Percentiles rank a stretch among this genome's conserved stretches.
These are phyloP conservation scores for Bradypodion ventrale DNA, from an alignment of 2,797 vertebrate species.

Conservation along the genomic window DNA sequence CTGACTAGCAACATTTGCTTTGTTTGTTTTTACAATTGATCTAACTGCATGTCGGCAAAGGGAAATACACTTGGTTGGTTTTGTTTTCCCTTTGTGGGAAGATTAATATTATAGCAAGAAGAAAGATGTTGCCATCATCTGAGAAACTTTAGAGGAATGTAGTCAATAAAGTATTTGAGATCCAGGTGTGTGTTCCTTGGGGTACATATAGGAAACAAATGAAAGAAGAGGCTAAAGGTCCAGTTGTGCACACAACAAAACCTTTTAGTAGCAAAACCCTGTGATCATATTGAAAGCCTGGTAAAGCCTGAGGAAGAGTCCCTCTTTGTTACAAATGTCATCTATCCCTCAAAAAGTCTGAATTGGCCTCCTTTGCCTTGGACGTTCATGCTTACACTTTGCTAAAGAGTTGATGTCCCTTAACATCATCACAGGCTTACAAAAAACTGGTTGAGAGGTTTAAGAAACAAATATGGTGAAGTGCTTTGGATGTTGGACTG, in stretches of 20 bases:
- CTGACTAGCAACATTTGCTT: constrained; percentile 26
- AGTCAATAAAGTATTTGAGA: constrained; percentile 20
- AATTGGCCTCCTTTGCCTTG: background rate
- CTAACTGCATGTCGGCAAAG: constrained; percentile 33
- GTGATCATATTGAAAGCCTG: too few species aligned
- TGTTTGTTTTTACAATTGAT: constrained; percentile 38
- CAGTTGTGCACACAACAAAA: background rate
- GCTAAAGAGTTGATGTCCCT: background rate
- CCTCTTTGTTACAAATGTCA: background rate
- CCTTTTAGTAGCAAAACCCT: too few species aligned
- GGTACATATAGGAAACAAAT: background rate
- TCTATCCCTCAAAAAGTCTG: background rate
- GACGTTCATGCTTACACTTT: background rate
- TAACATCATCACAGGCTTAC: background rate
- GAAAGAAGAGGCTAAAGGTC: background rate
- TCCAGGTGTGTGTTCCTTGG: background rate
- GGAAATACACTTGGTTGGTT: constrained; percentile 16
- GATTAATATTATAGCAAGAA: constrained; percentile 21
- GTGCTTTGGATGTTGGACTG: background rate
- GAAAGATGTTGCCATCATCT: constrained; percentile 6
- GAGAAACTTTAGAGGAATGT: constrained; percentile 2
- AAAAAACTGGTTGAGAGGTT: background rate
- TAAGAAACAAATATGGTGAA: background rate
- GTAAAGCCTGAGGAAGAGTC: background rate
- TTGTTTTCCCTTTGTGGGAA: background rate